Conservation (phyloP, 2,888 invertebrate genomes). For the Drosophila atripex region DNA sequence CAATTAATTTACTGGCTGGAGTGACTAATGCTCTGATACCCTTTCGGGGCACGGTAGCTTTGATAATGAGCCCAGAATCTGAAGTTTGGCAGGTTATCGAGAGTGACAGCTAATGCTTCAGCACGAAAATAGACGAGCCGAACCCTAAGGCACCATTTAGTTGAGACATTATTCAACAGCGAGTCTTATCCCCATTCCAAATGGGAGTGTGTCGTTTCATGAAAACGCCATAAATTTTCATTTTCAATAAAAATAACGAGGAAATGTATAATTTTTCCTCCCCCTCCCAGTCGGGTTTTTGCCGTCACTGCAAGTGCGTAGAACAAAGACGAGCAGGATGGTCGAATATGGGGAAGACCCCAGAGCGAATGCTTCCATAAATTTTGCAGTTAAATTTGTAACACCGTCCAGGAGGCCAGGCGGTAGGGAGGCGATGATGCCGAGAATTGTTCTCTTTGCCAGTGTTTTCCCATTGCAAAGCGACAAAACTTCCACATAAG, state of each 20-base stretch:
- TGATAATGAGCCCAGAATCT: not conserved
- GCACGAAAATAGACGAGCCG: constrained; percentile 8
- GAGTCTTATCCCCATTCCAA: constrained; percentile 66
- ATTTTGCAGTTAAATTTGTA: constrained; percentile 63
- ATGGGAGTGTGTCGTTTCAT: constrained; percentile 71
- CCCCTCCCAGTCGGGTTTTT: not conserved
- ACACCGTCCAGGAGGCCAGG: constrained; percentile 25
- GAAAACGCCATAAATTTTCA: constrained; percentile 75
- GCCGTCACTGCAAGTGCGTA: constrained; percentile 60
- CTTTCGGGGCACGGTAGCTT: not conserved
- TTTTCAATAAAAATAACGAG: constrained; percentile 70
- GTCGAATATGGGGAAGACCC: not conserved
- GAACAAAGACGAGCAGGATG: constrained; percentile 28
- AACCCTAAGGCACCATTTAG: constrained; percentile 6
- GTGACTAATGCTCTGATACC: constrained; percentile 42
- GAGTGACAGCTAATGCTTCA: constrained; percentile 59
- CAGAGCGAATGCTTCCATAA: constrained; percentile 67
- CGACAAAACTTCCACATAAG: constrained; percentile 73
- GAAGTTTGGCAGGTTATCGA: not conserved
- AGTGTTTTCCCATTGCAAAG: constrained; percentile 48
- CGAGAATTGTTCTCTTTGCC: constrained; percentile 22
- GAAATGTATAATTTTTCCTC: constrained; percentile 47
- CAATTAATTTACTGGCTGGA: constrained; percentile 68
- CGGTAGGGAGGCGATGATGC: constrained; percentile 13
- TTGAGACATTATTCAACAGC: constrained; percentile 19